phyloP scores from a whole-genome alignment of 2,888 invertebrate genomes.

The Achlya flavicornis region DNA sequence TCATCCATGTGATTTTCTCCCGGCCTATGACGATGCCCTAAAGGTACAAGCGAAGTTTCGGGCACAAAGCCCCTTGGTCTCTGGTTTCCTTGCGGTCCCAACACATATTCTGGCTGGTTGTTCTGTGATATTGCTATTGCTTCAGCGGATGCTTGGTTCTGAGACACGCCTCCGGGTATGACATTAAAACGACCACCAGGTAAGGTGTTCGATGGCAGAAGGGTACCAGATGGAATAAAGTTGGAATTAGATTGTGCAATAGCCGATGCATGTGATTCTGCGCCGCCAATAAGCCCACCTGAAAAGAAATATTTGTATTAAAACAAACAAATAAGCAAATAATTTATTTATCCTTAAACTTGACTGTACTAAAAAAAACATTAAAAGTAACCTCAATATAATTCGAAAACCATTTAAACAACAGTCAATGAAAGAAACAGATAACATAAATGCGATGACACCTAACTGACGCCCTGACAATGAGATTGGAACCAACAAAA shows the following conservation, averaged over 20 bases:
- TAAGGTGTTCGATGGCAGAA: neutral
- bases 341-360: too few relatives aligned
- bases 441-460: conserved; percentile 12
- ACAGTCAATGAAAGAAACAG: conserved; percentile 2
- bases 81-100: neutral
- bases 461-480: conserved; percentile 21
- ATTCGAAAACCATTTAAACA: neutral
- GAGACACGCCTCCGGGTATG: neutral
- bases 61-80: neutral
- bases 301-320: neutral
- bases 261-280: conserved; percentile 19
- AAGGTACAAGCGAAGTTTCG: neutral
- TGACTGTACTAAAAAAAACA: conserved; percentile 16
- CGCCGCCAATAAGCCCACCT: conserved; percentile 15
- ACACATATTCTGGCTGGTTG: neutral
- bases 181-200: neutral
- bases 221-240: neutral
- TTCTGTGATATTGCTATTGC: neutral
- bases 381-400: neutral
- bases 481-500: conserved; percentile 29
- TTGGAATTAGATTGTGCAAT: conserved; percentile 16
- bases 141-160: neutral
- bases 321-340: neutral
- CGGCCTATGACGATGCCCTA: neutral
- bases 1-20: neutral